A percentile compares a stretch with the other conserved stretches of the same genome.
phyloP scores from a whole-genome alignment of 53 echinoderm and acorn worm genomes.

The Hippasteria phrygiana region DNA sequence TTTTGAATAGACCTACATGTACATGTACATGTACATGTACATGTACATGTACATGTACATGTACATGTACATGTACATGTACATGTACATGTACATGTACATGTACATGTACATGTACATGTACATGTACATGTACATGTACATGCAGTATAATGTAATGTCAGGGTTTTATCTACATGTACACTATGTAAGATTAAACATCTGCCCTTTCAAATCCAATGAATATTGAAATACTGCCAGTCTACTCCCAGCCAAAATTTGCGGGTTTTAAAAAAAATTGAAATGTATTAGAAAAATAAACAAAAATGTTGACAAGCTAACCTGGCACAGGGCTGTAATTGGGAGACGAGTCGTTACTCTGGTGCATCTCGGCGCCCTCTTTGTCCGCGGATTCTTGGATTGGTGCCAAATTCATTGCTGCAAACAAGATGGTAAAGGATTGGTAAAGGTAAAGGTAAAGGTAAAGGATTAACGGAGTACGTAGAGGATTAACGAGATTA shows the following conservation, averaged over 20 bases:
- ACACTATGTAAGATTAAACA: no score
- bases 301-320: no score
- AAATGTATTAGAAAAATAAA: not conserved
- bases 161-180: no score
- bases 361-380: conserved; percentile 42
- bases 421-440: not conserved
- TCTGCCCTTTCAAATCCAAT: not conserved
- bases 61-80: not conserved
- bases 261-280: no score
- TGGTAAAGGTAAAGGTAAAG: not conserved
- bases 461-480: not conserved
- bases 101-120: not conserved
- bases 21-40: not conserved
- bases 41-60: not conserved
- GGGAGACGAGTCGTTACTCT: conserved; percentile 58
- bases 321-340: conserved; percentile 87
- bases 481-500: not conserved
- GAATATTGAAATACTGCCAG: no score
- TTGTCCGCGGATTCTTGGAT: conserved; percentile 46
- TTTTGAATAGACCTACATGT: no score
- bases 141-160: no score
- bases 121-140: not conserved
- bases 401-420: conserved; percentile 54
- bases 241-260: no score
- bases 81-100: not conserved